These are phyloP conservation scores for Homarus gammarus DNA, from an alignment of 2,888 invertebrate genomes.

Conservation along the genomic window DNA sequence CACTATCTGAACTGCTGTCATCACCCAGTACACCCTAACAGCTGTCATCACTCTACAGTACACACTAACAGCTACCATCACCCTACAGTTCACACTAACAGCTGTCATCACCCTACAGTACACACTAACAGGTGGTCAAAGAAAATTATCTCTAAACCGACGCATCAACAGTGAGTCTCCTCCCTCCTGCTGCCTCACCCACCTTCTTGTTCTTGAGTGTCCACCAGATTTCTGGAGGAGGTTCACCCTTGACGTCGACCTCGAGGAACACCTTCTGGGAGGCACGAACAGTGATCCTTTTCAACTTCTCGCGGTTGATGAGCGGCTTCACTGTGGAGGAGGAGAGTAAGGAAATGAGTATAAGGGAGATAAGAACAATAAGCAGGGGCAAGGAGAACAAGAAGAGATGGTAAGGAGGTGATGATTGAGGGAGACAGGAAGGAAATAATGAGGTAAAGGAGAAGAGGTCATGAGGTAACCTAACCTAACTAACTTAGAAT, in stretches of 20 bases:
- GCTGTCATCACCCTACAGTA: too few species aligned
- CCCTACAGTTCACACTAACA: too few species aligned
- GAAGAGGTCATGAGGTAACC: too few species aligned
- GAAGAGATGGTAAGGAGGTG: background rate
- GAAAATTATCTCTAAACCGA: too few species aligned
- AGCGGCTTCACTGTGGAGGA: slow-evolving; percentile 90
- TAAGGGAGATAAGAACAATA: background rate
- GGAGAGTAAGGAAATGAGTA: background rate
- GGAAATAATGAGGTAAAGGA: background rate
- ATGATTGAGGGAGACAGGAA: background rate
- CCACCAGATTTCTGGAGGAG: slow-evolving; percentile 94
- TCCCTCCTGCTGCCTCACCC: background rate
- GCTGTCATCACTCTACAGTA: too few species aligned
- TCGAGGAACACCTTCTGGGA: slow-evolving; percentile 94
- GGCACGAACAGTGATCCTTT: slow-evolving; percentile 91
- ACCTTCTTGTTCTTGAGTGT: slow-evolving; percentile 83
- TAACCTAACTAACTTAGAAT: too few species aligned
- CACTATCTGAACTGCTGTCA: too few species aligned
- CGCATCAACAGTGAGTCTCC: too few species aligned
- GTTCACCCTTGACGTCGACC: slow-evolving; percentile 96
- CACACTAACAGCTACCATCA: too few species aligned
- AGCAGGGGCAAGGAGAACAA: background rate
- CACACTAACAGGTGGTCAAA: too few species aligned
- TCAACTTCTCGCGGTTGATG: slow-evolving; percentile 95
- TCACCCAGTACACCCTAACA: too few species aligned